Conservation (phyloP, 2,888 invertebrate species). For the Eucera pruinosa region DNA sequence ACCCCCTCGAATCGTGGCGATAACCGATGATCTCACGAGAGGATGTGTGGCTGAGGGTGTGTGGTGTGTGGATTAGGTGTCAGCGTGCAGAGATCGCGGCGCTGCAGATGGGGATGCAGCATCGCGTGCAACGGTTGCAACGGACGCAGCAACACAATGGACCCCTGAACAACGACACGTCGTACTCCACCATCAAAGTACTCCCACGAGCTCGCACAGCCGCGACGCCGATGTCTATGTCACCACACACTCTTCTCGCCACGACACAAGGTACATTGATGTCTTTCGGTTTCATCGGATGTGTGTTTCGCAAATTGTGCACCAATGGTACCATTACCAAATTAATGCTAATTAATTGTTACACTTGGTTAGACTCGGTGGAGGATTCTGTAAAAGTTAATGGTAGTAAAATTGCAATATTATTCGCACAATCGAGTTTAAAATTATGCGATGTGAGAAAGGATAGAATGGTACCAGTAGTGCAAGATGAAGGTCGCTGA, state of each 20-base stretch:
- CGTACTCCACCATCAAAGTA: conserved; percentile 74
- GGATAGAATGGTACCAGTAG: conserved; percentile 34
- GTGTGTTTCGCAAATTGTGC: not conserved
- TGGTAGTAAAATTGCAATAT: not conserved
- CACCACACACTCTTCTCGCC: conserved; percentile 81
- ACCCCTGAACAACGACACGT: conserved; percentile 70
- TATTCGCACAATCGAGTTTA: no score
- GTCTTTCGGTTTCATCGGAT: conserved; percentile 46
- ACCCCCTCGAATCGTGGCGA: conserved; percentile 39
- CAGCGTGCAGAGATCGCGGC: conserved; percentile 79
- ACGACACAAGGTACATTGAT: conserved; percentile 79
- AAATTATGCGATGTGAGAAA: no score
- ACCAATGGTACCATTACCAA: conserved; percentile 27
- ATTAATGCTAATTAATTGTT: not conserved
- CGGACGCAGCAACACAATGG: conserved; percentile 68
- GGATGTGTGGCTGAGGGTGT: conserved; percentile 81
- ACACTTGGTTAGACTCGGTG: no score
- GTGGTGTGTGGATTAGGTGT: conserved; percentile 82
- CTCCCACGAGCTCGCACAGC: conserved; percentile 67
- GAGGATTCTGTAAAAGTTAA: not conserved
- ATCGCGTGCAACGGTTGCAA: conserved; percentile 67
- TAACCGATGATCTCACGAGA: conserved; percentile 37
- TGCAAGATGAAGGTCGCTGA: conserved; percentile 37
- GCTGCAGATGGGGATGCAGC: conserved; percentile 69
- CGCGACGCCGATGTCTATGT: conserved; percentile 78